Percentiles rank a stretch among this genome's conserved stretches.
Evolutionary conservation across 2,797 vertebrate species (phyloP).

Genomic region (Pogonophryne albipinna): DNA sequence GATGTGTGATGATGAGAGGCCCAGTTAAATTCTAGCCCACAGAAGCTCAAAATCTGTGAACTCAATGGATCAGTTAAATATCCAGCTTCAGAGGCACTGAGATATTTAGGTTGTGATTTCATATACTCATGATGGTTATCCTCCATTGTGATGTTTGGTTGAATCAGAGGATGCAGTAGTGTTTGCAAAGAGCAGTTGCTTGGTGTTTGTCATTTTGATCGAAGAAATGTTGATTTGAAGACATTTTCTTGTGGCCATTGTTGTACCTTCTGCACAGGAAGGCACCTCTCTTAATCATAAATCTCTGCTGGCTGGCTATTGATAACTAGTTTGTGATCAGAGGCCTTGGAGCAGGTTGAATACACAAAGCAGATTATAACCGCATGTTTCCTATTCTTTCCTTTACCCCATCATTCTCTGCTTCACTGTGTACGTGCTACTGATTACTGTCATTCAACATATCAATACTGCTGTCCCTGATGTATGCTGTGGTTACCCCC

Average conservation of each 20-base stretch:
- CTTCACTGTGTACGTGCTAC: neutral
- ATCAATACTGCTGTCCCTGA: neutral
- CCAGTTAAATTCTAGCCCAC: slow-evolving; percentile 45
- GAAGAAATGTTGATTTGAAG: too few species aligned
- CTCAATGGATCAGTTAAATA: slow-evolving; percentile 31
- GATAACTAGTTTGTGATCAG: neutral
- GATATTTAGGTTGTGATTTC: slow-evolving; percentile 12
- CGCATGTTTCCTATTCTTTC: too few species aligned
- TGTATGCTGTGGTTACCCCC: neutral
- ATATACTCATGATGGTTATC: neutral
- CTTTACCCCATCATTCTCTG: neutral
- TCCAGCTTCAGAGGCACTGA: slow-evolving; percentile 30
- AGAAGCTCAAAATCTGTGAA: slow-evolving; percentile 43
- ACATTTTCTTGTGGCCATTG: neutral
- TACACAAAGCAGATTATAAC: neutral
- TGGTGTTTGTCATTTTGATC: neutral
- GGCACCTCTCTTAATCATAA: neutral
- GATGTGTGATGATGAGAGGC: slow-evolving; percentile 47
- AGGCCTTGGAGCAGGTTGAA: neutral
- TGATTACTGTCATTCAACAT: neutral
- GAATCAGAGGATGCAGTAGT: neutral
- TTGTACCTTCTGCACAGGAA: neutral
- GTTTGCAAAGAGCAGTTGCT: neutral
- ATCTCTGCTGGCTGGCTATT: neutral
- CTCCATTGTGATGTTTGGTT: neutral